These are phyloP conservation scores for Drosophila sproati DNA, from an alignment of 1,140 invertebrate genomes.

Conservation along the genomic window DNA sequence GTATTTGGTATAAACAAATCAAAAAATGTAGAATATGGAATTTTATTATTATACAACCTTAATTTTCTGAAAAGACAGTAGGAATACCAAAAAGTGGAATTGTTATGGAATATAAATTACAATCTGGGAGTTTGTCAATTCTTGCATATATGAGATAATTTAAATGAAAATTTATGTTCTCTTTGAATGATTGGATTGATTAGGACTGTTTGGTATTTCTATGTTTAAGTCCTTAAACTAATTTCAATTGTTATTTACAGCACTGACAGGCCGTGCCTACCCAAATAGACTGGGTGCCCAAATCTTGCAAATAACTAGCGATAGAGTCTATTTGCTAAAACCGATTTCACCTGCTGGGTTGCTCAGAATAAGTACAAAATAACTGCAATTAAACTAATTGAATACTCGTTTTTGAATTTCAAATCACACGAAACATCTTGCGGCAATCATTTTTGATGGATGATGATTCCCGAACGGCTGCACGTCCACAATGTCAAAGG, in stretches of 20 bases:
- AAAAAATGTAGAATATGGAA: too few species aligned
- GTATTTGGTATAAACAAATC: too few species aligned
- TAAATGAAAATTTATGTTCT: too few species aligned
- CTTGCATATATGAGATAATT: too few species aligned
- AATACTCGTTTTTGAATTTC: slow-evolving; percentile 73
- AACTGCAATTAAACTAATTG: slow-evolving; percentile 80
- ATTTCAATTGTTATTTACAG: neutral
- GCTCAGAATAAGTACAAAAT: slow-evolving; percentile 19
- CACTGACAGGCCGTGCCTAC: slow-evolving; percentile 26
- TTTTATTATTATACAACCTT: too few species aligned
- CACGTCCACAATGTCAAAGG: slow-evolving; percentile 70
- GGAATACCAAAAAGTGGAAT: too few species aligned
- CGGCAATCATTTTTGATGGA: slow-evolving; percentile 81
- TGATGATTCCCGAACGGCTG: slow-evolving; percentile 74
- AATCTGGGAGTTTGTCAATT: too few species aligned
- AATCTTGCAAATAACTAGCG: slow-evolving; percentile 31
- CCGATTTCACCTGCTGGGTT: slow-evolving; percentile 58
- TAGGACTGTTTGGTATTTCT: too few species aligned
- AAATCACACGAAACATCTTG: slow-evolving; percentile 80
- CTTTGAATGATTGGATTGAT: too few species aligned
- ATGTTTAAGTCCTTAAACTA: too few species aligned
- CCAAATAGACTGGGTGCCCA: slow-evolving; percentile 4
- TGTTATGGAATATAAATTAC: too few species aligned
- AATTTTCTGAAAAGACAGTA: too few species aligned
- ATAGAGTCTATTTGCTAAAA: slow-evolving; percentile 18